A percentile compares a stretch with the other conserved stretches of the same genome.
Conservation (phyloP, 2,113 vertebrate genomes). For the Gavialis gangeticus region DNA sequence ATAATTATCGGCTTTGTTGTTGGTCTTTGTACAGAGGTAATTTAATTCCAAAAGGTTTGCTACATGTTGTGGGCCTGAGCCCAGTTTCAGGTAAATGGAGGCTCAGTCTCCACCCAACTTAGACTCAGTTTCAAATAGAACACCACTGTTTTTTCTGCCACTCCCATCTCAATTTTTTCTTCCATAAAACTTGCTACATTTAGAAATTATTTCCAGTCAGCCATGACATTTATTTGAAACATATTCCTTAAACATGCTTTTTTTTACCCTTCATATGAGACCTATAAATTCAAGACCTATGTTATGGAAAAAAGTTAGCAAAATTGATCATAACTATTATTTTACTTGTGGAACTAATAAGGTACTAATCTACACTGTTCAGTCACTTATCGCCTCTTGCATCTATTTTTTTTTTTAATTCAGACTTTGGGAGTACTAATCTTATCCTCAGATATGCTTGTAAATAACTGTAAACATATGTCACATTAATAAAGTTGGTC, state of each 20-base stretch:
- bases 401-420: too few relatives aligned
- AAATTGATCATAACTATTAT: not conserved
- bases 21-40: not conserved
- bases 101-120: not conserved
- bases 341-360: not conserved
- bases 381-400: not conserved
- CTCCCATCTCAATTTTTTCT: not conserved
- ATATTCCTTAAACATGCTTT: not conserved
- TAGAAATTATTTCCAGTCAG: not conserved
- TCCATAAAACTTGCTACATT: not conserved
- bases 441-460: too few relatives aligned
- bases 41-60: not conserved
- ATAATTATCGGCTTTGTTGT: not conserved
- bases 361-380: too few relatives aligned
- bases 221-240: not conserved
- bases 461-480: too few relatives aligned
- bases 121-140: not conserved
- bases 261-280: not conserved
- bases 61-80: not conserved
- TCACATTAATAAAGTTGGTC: too few relatives aligned
- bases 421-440: too few relatives aligned
- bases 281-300: not conserved
- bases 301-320: not conserved
- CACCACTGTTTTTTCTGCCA: not conserved
- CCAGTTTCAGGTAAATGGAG: not conserved